Conservation (phyloP, 2,797 vertebrate species). For the Halcyon smyrnensis region DNA sequence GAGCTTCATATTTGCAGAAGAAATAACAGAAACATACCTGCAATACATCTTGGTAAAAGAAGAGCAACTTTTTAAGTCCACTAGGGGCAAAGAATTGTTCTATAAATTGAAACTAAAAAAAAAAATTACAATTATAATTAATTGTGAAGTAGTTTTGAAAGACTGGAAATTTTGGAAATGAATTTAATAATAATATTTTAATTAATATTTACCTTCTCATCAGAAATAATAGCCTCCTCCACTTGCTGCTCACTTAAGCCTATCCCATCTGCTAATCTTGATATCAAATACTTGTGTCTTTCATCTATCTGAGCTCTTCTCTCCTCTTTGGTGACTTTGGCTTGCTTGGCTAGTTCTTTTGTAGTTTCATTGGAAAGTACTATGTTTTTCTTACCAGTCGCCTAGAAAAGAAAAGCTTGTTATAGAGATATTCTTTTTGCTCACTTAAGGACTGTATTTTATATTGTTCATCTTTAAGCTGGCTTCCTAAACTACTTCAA, state of each 20-base stretch:
- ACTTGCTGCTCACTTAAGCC: constrained; percentile 77
- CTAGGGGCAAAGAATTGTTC: constrained; percentile 82
- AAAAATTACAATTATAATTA: background rate
- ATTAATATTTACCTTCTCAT: constrained; percentile 80
- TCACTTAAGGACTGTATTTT: background rate
- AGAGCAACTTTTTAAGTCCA: constrained; percentile 83
- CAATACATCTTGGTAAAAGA: constrained; percentile 82
- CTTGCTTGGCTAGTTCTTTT: constrained; percentile 79
- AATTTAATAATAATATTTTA: background rate
- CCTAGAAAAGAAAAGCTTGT: constrained; percentile 66
- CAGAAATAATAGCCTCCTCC: constrained; percentile 82
- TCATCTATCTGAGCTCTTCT: constrained; percentile 79
- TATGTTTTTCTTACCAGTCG: constrained; percentile 70
- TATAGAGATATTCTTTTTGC: background rate
- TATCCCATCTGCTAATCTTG: constrained; percentile 75
- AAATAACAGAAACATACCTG: constrained; percentile 66
- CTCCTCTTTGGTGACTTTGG: constrained; percentile 79
- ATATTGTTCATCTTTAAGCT: background rate
- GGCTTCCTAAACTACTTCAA: background rate
- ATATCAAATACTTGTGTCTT: constrained; percentile 81
- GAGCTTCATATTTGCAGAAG: background rate
- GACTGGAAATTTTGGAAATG: background rate
- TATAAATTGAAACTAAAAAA: constrained; percentile 80
- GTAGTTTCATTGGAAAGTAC: constrained; percentile 79
- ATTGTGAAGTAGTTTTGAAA: background rate